These are phyloP conservation scores for Latrodectus elegans DNA, from an alignment of 2,888 invertebrate species.

Conservation along the genomic window DNA sequence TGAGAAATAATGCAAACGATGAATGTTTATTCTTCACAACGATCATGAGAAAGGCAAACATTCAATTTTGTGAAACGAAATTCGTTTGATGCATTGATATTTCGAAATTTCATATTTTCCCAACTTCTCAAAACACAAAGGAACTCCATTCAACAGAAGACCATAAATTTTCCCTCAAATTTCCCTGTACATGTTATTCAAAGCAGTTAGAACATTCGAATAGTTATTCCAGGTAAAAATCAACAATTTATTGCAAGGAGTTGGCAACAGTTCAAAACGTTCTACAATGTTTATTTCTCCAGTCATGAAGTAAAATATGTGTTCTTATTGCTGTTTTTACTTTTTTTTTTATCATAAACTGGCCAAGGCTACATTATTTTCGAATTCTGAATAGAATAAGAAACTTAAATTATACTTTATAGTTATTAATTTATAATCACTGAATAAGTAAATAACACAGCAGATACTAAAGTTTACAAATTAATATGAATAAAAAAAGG, in stretches of 20 bases:
- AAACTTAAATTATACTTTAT: no score
- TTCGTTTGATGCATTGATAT: slow-evolving; percentile 33
- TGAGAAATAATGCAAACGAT: slow-evolving; percentile 34
- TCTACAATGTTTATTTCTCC: background rate
- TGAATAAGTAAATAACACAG: no score
- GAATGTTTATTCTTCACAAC: background rate
- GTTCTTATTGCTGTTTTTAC: no score
- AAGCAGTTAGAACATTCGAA: slow-evolving; percentile 1
- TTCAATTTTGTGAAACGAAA: slow-evolving; percentile 47
- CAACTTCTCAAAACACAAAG: slow-evolving; percentile 37
- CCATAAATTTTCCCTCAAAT: slow-evolving; percentile 54
- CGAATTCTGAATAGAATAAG: no score
- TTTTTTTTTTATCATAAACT: no score
- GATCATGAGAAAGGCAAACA: slow-evolving; percentile 37
- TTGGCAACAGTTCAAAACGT: background rate
- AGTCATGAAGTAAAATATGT: background rate
- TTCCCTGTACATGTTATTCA: slow-evolving; percentile 20
- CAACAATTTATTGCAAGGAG: background rate
- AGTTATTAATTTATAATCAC: no score
- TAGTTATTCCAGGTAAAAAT: background rate
- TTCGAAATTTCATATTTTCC: slow-evolving; percentile 43
- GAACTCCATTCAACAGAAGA: slow-evolving; percentile 37
- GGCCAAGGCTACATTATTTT: no score
- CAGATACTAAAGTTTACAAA: no score
- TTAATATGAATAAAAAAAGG: no score